Percentiles rank a stretch among this genome's conserved stretches.
phyloP scores from a whole-genome alignment of 2,797 vertebrate species.

The Gymnothorax reevesii region DNA sequence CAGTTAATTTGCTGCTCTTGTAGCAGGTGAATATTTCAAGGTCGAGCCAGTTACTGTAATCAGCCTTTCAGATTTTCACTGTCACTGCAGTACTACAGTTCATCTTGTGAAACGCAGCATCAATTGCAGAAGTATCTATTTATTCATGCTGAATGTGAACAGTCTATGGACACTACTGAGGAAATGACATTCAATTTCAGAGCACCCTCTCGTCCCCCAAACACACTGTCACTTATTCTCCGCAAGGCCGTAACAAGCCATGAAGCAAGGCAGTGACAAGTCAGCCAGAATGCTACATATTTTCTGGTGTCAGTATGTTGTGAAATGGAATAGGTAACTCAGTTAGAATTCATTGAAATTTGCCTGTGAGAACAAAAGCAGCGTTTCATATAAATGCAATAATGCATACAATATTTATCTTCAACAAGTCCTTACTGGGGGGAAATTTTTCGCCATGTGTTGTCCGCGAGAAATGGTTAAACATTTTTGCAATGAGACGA shows the following conservation, averaged over 20 bases:
- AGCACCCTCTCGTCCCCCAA: neutral
- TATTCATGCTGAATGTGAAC: neutral
- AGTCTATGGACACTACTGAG: neutral
- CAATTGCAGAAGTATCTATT: too few species aligned
- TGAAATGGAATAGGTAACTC: neutral
- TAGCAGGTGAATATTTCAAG: neutral
- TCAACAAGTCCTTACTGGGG: too few species aligned
- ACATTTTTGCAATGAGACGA: neutral
- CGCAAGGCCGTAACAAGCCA: neutral
- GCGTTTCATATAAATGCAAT: neutral
- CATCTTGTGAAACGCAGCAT: too few species aligned
- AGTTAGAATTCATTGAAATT: slow-evolving; percentile 1
- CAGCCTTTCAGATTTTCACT: too few species aligned
- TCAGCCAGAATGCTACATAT: neutral
- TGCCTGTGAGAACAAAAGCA: neutral
- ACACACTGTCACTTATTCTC: neutral
- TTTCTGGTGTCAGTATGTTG: neutral
- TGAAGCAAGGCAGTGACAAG: neutral
- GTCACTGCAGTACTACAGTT: too few species aligned
- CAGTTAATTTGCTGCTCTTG: neutral
- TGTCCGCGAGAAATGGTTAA: too few species aligned
- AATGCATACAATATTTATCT: neutral
- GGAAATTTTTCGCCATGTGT: too few species aligned
- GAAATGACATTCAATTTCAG: neutral
- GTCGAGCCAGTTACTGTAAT: too few species aligned